Conservation (phyloP, 2,888 invertebrate species). For the Philonicus albiceps region DNA sequence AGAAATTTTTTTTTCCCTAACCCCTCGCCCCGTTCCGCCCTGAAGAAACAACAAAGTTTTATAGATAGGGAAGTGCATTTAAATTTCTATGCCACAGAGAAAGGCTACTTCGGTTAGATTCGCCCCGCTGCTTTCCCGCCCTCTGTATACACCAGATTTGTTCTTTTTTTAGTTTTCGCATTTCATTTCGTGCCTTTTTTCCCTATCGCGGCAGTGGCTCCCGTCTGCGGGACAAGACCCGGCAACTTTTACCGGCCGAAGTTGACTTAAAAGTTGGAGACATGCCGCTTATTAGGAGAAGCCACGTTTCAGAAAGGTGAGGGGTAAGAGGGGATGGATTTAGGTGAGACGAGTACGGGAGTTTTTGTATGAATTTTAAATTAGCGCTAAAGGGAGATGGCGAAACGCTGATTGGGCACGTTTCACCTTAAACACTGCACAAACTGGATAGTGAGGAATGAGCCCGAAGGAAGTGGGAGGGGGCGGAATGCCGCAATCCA, state of each 20-base stretch:
- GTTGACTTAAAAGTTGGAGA: conserved; percentile 12
- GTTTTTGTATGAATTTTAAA: conserved; percentile 34
- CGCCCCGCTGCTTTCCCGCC: background rate
- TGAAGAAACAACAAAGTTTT: conserved; percentile 28
- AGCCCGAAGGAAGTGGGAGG: background rate
- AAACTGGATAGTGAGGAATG: background rate
- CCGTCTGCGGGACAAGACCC: background rate
- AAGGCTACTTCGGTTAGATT: conserved; percentile 27
- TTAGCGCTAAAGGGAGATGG: conserved; percentile 22
- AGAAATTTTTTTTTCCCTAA: conserved; percentile 40
- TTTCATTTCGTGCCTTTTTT: background rate
- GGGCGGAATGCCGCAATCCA: background rate
- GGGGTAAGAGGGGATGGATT: background rate
- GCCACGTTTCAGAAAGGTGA: background rate
- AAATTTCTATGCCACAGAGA: conserved; percentile 39
- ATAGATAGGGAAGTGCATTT: conserved; percentile 43
- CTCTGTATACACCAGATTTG: background rate
- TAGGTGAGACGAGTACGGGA: background rate
- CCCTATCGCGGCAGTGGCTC: background rate
- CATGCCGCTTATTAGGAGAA: conserved; percentile 21
- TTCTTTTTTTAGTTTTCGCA: background rate
- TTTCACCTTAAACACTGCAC: conserved; percentile 17
- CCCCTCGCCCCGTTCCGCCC: no score
- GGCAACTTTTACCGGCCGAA: background rate
- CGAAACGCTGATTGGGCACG: conserved; percentile 34